These are phyloP conservation scores for Acrocephalus kingi DNA, from an alignment of 2,113 vertebrate genomes.

Conservation along the genomic window DNA sequence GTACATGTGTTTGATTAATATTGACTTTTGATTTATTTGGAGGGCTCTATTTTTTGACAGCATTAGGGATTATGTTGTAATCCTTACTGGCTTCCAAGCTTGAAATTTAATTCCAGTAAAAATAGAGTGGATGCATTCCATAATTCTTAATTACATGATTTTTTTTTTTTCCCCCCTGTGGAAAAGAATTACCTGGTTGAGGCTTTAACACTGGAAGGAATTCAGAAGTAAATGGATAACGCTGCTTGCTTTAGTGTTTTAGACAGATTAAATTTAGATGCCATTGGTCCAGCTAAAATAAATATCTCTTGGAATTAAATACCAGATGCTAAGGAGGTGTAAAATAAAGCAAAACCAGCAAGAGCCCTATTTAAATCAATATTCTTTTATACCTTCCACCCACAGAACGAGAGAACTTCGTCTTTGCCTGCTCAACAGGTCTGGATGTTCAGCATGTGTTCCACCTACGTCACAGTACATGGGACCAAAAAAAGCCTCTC, in stretches of 20 bases:
- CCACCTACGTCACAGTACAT: not conserved
- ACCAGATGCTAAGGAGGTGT: constrained; percentile 31
- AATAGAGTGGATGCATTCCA: not conserved
- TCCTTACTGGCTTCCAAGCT: not conserved
- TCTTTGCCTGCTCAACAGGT: not conserved
- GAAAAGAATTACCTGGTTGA: not conserved
- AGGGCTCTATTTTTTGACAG: not conserved
- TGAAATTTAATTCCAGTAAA: not conserved
- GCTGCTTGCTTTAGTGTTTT: not conserved
- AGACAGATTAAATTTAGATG: not conserved
- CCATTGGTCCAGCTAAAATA: not conserved
- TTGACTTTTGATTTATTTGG: constrained; percentile 14
- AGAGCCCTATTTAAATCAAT: not conserved
- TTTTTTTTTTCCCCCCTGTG: rapidly evolving
- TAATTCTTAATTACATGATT: not conserved
- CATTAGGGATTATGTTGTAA: not conserved
- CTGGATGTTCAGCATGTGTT: constrained; percentile 26
- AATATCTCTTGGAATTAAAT: not conserved
- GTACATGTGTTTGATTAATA: constrained; percentile 61
- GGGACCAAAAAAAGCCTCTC: not conserved
- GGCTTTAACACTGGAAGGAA: not conserved
- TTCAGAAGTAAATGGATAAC: not conserved
- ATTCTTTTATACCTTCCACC: constrained; percentile 11
- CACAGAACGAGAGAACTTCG: not conserved
- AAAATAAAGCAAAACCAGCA: not conserved